A percentile compares a stretch with the other conserved stretches of the same genome.
Evolutionary conservation across 2,888 invertebrate genomes (phyloP).

Genomic region (Melolontha melolontha): DNA sequence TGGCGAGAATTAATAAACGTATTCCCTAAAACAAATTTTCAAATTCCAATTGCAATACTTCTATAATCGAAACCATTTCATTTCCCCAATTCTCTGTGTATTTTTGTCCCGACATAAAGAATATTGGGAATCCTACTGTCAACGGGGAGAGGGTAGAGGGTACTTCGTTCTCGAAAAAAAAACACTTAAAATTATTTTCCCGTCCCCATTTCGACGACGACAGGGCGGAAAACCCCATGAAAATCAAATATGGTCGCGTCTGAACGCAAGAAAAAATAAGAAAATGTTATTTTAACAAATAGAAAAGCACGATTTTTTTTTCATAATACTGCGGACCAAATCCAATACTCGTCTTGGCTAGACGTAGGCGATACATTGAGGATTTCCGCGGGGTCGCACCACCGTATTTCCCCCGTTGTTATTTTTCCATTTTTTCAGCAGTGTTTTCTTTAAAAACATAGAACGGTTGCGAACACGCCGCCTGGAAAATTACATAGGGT

Average conservation of each 20-base stretch:
- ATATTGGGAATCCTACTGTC: too few relatives aligned
- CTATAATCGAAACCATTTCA: too few relatives aligned
- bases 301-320: slow-evolving; percentile 53
- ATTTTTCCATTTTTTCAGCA: slow-evolving; percentile 63
- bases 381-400: slow-evolving; percentile 1
- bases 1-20: too few relatives aligned
- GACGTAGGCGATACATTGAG: slow-evolving; percentile 34
- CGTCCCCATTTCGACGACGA: neutral
- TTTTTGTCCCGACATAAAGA: too few relatives aligned
- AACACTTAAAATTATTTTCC: slow-evolving; percentile 18
- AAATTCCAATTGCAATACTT: too few relatives aligned
- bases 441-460: slow-evolving; percentile 63
- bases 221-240: slow-evolving; percentile 29
- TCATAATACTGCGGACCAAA: slow-evolving; percentile 48
- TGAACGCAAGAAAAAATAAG: slow-evolving; percentile 48
- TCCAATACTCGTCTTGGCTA: slow-evolving; percentile 41
- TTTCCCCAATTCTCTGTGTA: too few relatives aligned
- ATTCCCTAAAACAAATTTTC: too few relatives aligned
- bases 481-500: neutral
- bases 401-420: slow-evolving; percentile 53
- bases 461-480: slow-evolving; percentile 46
- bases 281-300: slow-evolving; percentile 55
- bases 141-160: neutral
- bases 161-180: slow-evolving; percentile 1
- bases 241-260: slow-evolving; percentile 39